Base-by-base conservation (phyloP, 2,113 vertebrate genomes). In the Turnix velox region DNA sequence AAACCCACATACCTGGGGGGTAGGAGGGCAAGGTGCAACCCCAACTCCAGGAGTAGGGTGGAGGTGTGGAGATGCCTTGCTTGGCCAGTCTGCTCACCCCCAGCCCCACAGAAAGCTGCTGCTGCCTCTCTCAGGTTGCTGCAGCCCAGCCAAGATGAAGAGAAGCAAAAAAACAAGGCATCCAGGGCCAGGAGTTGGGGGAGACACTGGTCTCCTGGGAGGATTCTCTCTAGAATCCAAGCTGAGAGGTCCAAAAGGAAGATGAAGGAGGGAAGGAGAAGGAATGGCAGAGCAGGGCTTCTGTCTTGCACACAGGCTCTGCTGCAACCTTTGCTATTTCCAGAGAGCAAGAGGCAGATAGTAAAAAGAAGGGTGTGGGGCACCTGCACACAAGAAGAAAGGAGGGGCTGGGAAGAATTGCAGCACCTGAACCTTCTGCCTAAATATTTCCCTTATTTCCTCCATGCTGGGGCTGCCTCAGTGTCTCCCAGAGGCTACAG, bases 31-130 rank as follows among this genome's bases (percentile, higher is more conserved):
- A 57, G 24, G 18, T 7, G 7, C 57, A 90, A 62, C 94, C 90
- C 94, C 95, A 96, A 74, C 95, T 94, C 94, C 95, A 96, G 16
- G 48, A 93, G 52, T 3, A 55, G 40, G 90, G 90, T 49, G 12
- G 61, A 6, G 66, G 15, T 0, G 6, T 2, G 0, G 89, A 68
- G 14, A 79, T 46, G 33, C 17, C 35, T 39, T 1, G 1, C 49
- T 58, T 1, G 2, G 19, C 46, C 46, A 4, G 7, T 27, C 71
- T 17, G 33, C 22, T 31, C 0, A 0, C 11, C 28, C 28, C 51
- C 3, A 1, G 67, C 35, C 49, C 33, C 40, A 72, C 1, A 15
- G 30, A 43, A 54, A 57, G 40, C 14, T 61, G 39, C 59, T 8
- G 11, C 55, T 66, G 68, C 40, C 46, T 62, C 39, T 0, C 0